phyloP scores from a whole-genome alignment of 2,113 vertebrate species.

The Oceanodroma tethys region DNA sequence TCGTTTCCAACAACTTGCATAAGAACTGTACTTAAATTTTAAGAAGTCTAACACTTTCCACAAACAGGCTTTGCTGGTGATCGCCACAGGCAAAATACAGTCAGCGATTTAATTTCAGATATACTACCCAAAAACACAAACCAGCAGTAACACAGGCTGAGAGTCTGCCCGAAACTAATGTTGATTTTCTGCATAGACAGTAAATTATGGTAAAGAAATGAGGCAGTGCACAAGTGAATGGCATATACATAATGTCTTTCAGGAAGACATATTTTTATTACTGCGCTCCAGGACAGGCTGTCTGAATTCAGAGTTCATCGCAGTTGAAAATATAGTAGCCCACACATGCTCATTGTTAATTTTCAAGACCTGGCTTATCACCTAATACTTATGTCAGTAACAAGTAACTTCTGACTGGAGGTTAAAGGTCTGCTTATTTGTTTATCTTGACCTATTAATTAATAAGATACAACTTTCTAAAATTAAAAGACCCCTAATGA shows the following conservation, averaged over 20 bases:
- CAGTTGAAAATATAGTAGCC: background rate
- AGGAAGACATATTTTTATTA: constrained; percentile 63
- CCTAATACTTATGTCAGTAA: background rate
- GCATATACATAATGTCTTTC: constrained; percentile 17
- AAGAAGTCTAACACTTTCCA: background rate
- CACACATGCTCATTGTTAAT: background rate
- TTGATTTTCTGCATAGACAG: background rate
- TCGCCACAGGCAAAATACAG: constrained; percentile 15
- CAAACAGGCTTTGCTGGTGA: background rate
- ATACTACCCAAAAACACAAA: background rate
- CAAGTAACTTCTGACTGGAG: background rate
- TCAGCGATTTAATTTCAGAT: constrained; percentile 15
- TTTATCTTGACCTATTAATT: background rate
- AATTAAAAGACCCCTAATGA: constrained; percentile 43
- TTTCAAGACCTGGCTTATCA: background rate
- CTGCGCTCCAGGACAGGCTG: constrained; percentile 1
- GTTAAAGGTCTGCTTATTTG: background rate
- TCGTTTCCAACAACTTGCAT: background rate
- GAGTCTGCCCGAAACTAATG: constrained; percentile 17
- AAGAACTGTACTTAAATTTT: background rate
- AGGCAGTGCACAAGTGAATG: background rate
- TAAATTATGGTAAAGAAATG: constrained; percentile 18
- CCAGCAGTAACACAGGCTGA: background rate
- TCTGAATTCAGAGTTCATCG: constrained; percentile 36
- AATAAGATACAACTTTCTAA: constrained; percentile 9